These are phyloP conservation scores for Caretta caretta DNA, from an alignment of 2,113 vertebrate genomes.

Conservation along the genomic window DNA sequence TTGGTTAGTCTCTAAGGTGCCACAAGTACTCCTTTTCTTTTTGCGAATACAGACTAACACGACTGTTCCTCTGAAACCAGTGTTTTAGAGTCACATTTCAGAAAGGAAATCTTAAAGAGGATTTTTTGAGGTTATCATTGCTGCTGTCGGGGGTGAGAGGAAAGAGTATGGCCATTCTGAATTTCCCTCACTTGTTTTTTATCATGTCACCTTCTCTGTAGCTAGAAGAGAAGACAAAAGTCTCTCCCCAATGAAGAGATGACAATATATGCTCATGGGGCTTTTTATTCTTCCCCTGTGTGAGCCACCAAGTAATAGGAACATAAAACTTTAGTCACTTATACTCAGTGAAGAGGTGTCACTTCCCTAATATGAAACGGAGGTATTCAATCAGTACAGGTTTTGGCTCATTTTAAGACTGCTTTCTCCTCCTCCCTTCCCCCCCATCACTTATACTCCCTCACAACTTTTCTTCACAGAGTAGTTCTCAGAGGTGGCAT, in stretches of 20 bases:
- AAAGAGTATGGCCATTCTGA: neutral
- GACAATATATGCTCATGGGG: neutral
- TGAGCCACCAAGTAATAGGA: neutral
- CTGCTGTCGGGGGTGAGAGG: neutral
- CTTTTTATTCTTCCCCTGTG: neutral
- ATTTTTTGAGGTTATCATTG: neutral
- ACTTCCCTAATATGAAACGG: neutral
- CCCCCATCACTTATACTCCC: neutral
- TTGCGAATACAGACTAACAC: too few relatives aligned
- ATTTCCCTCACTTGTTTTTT: neutral
- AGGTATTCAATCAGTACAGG: neutral
- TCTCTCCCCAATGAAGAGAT: too few relatives aligned
- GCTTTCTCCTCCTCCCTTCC: neutral
- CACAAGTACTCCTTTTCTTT: too few relatives aligned
- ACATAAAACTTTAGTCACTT: neutral
- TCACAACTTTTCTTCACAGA: neutral
- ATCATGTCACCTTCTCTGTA: neutral
- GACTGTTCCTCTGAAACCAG: too few relatives aligned
- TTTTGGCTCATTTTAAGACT: neutral
- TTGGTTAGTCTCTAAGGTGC: too few relatives aligned
- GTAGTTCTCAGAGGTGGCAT: neutral
- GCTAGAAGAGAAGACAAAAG: neutral
- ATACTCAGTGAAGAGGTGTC: neutral
- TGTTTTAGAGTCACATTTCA: neutral
- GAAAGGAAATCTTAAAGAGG: neutral